Conservation (phyloP, 1,140 invertebrate species). For the Sinonovacula constricta region DNA sequence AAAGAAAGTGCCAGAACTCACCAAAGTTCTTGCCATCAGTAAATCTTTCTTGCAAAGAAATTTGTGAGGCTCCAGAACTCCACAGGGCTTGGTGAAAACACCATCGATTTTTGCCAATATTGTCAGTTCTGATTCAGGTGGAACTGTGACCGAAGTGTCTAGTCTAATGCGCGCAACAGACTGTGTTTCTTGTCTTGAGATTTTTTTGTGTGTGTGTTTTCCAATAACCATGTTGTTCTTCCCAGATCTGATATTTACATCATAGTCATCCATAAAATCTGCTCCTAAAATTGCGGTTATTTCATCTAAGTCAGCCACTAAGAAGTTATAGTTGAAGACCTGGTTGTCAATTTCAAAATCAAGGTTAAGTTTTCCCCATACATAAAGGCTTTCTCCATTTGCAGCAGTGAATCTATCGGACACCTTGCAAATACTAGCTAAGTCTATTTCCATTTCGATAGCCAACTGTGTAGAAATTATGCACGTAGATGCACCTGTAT, state of each 20-base stretch:
- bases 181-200: not conserved
- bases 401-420: slow-evolving; percentile 1
- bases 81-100: not conserved
- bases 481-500: slow-evolving; percentile 12
- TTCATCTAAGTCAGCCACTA: slow-evolving; percentile 16
- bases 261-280: not conserved
- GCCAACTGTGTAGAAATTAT: slow-evolving; percentile 2
- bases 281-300: not conserved
- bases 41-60: slow-evolving; percentile 20
- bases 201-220: not conserved
- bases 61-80: slow-evolving; percentile 31
- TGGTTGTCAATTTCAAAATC: not conserved
- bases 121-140: slow-evolving; percentile 26
- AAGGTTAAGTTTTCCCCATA: not conserved
- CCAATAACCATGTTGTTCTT: not conserved
- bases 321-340: slow-evolving; percentile 17
- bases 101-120: slow-evolving; percentile 24
- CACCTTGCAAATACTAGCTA: slow-evolving; percentile 1
- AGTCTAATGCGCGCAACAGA: not conserved
- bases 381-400: slow-evolving; percentile 12
- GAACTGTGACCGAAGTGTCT: not conserved
- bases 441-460: slow-evolving; percentile 2
- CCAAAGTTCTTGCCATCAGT: slow-evolving; percentile 29
- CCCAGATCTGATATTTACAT: not conserved
- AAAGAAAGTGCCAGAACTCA: not conserved